Evolutionary conservation across 2,888 invertebrate species (phyloP).

Genomic region (Diachrysia chrysitis): DNA sequence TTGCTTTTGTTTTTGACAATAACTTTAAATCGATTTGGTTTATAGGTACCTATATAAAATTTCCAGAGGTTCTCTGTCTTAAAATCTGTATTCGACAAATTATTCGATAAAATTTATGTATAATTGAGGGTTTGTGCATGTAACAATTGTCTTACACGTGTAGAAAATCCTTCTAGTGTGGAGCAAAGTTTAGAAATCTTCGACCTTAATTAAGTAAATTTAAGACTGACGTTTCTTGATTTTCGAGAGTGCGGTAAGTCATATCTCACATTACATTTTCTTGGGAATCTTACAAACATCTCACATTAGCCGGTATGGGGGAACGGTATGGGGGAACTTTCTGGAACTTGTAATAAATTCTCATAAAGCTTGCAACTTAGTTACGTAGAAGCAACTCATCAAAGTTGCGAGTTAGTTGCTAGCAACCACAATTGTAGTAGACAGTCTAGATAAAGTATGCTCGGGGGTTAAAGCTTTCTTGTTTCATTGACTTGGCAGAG

Average conservation of each 20-base stretch:
- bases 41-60: too few species aligned
- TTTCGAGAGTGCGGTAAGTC: conserved; percentile 1
- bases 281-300: conserved; percentile 21
- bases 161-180: too few species aligned
- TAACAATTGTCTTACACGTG: too few species aligned
- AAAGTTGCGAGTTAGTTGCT: conserved; percentile 16
- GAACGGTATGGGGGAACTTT: too few species aligned
- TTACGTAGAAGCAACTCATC: conserved; percentile 20
- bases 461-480: background rate
- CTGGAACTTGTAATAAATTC: conserved; percentile 22
- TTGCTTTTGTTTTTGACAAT: background rate
- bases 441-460: background rate
- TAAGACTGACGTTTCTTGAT: background rate
- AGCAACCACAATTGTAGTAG: background rate
- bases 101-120: too few species aligned
- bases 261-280: conserved; percentile 2
- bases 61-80: too few species aligned
- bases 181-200: background rate
- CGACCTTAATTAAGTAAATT: background rate
- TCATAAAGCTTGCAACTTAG: conserved; percentile 33
- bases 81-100: too few species aligned
- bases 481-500: background rate
- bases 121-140: too few species aligned
- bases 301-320: background rate
- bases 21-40: background rate